Evolutionary conservation across 2,888 invertebrate species (phyloP), one percentile per base, ranked within the genome.

Genomic region (Zygogramma bicolorata): DNA sequence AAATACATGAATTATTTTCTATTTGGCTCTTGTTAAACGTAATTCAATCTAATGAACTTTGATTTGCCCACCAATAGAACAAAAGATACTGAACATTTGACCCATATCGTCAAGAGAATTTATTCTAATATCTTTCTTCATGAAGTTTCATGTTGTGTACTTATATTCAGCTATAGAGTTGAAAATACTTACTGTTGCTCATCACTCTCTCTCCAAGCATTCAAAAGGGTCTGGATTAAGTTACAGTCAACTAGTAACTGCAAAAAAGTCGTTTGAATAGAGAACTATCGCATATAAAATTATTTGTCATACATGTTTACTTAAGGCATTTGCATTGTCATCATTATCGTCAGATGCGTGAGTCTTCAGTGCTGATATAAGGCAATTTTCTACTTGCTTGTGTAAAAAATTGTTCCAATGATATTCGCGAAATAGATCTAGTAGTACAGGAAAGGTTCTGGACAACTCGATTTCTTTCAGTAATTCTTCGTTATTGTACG

Each of bases 401-500:
- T 98, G 98, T 85, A 98, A 90, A 89, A 98, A 97, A 90, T 97
- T 98, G 90, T 98, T 98, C 94, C 96, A 94, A 77, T 93, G 91
- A 89, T 94, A 96, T 86, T 91, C 90, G 89, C 97, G 96, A 90
- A 97, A 95, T 88, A 98, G 90, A 87, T 96, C 94, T 91, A 97
- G 88, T 82, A 94, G 89, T 82, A 91, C 88, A 80, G 88, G 88
- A 82, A 91, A 89, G 46, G 91, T 92, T 76, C 90, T 91, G 66
- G 85, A 75, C 7, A 76, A 74, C 69, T 87, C 88, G 84, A 91
- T 89, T 87, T 93, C 93, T 84, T 90, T 89, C 84, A 93, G 90
- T 81, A 97, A 90, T 82, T 92, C 91, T 79, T 90, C 88, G 85
- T 93, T 92, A 84, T 94, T 93, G 65, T 93, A 93, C 76, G 91